phyloP scores from a whole-genome alignment of 1,140 invertebrate species.

The Lethocerus indicus region DNA sequence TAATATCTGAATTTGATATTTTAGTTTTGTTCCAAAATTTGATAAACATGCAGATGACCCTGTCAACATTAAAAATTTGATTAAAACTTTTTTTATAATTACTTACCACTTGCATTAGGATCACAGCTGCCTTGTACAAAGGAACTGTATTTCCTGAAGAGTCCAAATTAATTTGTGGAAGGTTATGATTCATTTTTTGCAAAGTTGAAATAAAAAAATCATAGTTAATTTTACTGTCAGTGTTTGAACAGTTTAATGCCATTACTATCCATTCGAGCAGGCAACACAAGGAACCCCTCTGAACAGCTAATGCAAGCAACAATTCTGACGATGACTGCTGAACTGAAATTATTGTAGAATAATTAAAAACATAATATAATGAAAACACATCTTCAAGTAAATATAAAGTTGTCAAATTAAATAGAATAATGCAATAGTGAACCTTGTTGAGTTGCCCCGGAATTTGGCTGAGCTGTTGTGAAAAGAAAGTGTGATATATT shows the following conservation, averaged over 20 bases:
- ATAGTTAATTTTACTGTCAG: conserved; percentile 14
- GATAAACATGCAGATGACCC: neutral
- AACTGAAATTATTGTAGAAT: conserved; percentile 16
- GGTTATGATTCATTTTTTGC: conserved; percentile 2
- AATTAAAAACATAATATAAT: neutral
- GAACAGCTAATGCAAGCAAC: conserved; percentile 35
- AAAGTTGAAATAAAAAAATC: conserved; percentile 5
- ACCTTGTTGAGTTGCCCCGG: conserved; percentile 32
- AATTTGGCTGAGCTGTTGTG: conserved; percentile 30
- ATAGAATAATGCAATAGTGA: neutral
- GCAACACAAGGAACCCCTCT: conserved; percentile 41
- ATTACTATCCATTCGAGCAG: conserved; percentile 46
- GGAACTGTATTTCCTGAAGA: conserved; percentile 19
- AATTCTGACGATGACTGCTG: conserved; percentile 35
- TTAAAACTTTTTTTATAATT: neutral
- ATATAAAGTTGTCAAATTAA: neutral
- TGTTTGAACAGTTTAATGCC: conserved; percentile 26
- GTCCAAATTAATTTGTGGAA: neutral
- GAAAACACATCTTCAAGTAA: neutral
- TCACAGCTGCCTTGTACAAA: conserved; percentile 33
- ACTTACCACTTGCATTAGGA: conserved; percentile 34
- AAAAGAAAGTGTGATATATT: conserved; percentile 36
- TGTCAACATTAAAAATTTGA: neutral
- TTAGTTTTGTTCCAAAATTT: neutral
- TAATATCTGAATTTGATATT: neutral